A percentile compares a stretch with the other conserved stretches of the same genome.
These are phyloP conservation scores for Dolichoris vasculosae DNA, from an alignment of 1,140 invertebrate genomes.

Conservation along the genomic window DNA sequence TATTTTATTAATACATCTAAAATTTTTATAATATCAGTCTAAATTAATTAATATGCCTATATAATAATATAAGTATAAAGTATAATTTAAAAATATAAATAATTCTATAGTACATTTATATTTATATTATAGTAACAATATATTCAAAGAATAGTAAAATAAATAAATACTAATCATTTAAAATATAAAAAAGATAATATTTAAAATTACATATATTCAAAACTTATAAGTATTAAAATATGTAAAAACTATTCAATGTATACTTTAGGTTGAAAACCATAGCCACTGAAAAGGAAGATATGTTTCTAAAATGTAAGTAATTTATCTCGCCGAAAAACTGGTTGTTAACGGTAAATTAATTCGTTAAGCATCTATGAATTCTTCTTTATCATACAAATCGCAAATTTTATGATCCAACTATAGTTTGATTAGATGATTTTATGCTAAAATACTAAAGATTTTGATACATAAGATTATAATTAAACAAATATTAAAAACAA, in stretches of 20 bases:
- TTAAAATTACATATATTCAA: not conserved
- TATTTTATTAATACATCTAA: too few relatives aligned
- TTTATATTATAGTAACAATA: too few relatives aligned
- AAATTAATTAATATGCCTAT: not conserved
- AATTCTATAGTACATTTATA: too few relatives aligned
- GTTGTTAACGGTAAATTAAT: conserved; percentile 34
- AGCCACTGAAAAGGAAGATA: too few relatives aligned
- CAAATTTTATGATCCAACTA: conserved; percentile 10
- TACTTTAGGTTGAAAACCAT: too few relatives aligned
- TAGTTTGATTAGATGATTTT: not conserved
- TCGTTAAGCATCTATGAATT: not conserved
- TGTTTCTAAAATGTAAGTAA: not conserved
- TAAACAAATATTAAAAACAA: not conserved
- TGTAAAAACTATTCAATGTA: too few relatives aligned
- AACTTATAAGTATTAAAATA: not conserved
- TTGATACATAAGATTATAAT: not conserved
- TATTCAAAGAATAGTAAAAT: too few relatives aligned
- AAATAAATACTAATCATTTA: too few relatives aligned
- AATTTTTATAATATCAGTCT: not conserved
- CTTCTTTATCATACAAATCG: not conserved
- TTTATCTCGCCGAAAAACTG: not conserved
- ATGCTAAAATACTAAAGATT: not conserved
- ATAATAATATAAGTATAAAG: too few relatives aligned
- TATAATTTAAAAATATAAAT: too few relatives aligned
- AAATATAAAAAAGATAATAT: not conserved